phyloP scores from a whole-genome alignment of 2,797 vertebrate genomes.

The Ambastaia sidthimunki region DNA sequence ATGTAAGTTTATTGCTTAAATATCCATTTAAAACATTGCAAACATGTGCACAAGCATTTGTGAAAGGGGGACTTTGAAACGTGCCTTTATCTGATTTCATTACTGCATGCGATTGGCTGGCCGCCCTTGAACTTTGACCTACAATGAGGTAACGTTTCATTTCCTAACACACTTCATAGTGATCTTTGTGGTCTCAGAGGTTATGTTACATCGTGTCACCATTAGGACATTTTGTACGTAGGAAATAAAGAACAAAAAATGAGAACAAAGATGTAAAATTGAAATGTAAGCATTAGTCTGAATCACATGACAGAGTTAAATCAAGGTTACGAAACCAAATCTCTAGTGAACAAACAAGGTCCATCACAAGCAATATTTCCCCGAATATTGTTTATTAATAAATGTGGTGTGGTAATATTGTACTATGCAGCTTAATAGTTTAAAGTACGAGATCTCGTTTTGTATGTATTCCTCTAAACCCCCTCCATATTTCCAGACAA shows the following conservation, averaged over 20 bases:
- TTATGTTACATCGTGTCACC: constrained; percentile 45
- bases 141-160: constrained; percentile 34
- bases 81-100: neutral
- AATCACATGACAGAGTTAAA: neutral
- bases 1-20: too few relatives aligned
- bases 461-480: constrained; percentile 10
- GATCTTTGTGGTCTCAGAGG: constrained; percentile 40
- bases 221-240: constrained; percentile 21
- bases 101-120: constrained; percentile 7
- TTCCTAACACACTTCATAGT: constrained; percentile 39
- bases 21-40: too few relatives aligned
- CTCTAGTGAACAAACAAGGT: neutral
- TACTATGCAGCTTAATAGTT: too few relatives aligned
- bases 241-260: neutral
- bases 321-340: constrained; percentile 19
- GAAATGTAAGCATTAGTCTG: neutral
- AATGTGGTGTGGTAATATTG: too few relatives aligned
- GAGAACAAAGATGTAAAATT: neutral
- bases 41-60: too few relatives aligned
- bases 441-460: too few relatives aligned
- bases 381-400: too few relatives aligned
- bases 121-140: constrained; percentile 53
- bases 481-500: constrained; percentile 46
- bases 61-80: too few relatives aligned
- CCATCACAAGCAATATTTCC: too few relatives aligned